Percentiles rank a stretch among this genome's conserved stretches.
Conservation (phyloP, 23 tunicate species). For the Trididemnum clinides region DNA sequence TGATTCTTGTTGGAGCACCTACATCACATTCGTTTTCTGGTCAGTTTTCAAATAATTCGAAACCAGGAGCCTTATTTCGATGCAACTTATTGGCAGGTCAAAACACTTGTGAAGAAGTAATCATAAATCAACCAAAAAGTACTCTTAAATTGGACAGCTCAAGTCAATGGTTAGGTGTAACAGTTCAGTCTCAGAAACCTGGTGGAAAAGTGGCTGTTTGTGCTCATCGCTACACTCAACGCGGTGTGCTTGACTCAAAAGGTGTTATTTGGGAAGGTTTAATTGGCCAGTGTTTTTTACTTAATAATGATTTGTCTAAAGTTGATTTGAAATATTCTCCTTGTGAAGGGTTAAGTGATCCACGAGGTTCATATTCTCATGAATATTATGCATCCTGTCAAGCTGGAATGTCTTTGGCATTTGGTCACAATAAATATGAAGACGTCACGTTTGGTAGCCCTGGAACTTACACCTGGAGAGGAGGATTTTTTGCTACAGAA, state of each 20-base stretch:
- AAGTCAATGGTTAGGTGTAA: slow-evolving; percentile 86
- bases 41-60: neutral
- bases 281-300: slow-evolving; percentile 62
- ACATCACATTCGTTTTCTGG: slow-evolving; percentile 25
- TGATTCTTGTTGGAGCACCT: slow-evolving; percentile 84
- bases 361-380: slow-evolving; percentile 42
- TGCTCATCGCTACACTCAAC: slow-evolving; percentile 74
- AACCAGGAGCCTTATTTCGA: slow-evolving; percentile 68
- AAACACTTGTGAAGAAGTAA: slow-evolving; percentile 40
- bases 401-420: slow-evolving; percentile 81
- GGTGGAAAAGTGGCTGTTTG: slow-evolving; percentile 87
- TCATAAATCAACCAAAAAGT: slow-evolving; percentile 13
- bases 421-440: slow-evolving; percentile 47
- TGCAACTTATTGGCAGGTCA: slow-evolving; percentile 36
- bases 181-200: slow-evolving; percentile 71
- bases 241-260: slow-evolving; percentile 8
- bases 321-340: neutral
- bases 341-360: slow-evolving; percentile 19
- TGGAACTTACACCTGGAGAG: slow-evolving; percentile 67
- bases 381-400: slow-evolving; percentile 69
- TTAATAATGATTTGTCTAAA: slow-evolving; percentile 10
- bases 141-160: slow-evolving; percentile 30
- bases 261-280: slow-evolving; percentile 61
- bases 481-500: slow-evolving; percentile 5
- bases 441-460: slow-evolving; percentile 74